Evolutionary conservation across 1,140 invertebrate species (phyloP).

Genomic region (Panulirus ornatus): DNA sequence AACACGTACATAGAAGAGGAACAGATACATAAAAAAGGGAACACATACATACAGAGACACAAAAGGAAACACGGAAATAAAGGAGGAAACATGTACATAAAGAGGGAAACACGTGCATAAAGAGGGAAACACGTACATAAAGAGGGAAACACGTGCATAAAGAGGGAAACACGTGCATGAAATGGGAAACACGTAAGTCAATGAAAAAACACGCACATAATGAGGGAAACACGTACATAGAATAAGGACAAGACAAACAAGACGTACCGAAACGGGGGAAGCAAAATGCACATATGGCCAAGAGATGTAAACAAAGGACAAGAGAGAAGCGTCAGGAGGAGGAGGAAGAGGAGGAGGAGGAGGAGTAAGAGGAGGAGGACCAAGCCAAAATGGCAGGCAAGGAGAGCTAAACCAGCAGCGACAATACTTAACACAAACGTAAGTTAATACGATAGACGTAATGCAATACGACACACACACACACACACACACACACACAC

Average conservation of each 20-base stretch:
- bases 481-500: constrained; percentile 11
- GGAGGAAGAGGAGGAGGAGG: not conserved
- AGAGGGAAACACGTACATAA: not conserved
- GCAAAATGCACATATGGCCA: not conserved
- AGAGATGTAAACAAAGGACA: not conserved
- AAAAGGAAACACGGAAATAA: too few relatives aligned
- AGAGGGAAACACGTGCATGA: not conserved
- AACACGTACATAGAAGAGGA: too few relatives aligned
- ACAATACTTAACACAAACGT: too few relatives aligned
- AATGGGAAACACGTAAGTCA: not conserved
- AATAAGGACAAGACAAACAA: not conserved
- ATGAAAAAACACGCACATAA: not conserved
- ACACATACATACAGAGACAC: too few relatives aligned
- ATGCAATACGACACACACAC: not conserved
- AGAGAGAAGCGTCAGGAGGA: not conserved
- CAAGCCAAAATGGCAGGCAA: too few relatives aligned
- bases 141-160: not conserved
- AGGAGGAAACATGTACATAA: too few relatives aligned
- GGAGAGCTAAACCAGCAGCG: too few relatives aligned
- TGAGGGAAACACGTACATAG: not conserved
- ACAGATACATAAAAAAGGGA: too few relatives aligned
- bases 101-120: too few relatives aligned
- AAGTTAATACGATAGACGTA: too few relatives aligned
- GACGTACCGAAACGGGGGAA: too few relatives aligned
- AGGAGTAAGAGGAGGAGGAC: not conserved